These are phyloP conservation scores for Drosophila kikkawai DNA, from an alignment of 1,140 invertebrate genomes.

Conservation along the genomic window DNA sequence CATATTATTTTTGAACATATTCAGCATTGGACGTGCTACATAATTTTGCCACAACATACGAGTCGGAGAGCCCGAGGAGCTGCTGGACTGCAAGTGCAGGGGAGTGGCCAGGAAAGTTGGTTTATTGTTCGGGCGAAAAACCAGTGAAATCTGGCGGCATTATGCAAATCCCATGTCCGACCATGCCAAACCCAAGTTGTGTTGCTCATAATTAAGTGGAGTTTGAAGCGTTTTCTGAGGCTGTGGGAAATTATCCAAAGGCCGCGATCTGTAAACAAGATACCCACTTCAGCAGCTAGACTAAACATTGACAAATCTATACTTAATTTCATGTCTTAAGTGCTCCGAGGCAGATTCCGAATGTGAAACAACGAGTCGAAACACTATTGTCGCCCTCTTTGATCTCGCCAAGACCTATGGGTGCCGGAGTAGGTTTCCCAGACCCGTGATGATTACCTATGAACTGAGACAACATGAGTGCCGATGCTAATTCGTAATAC, in stretches of 20 bases:
- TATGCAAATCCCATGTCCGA: conserved; percentile 49
- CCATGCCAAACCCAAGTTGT: conserved; percentile 52
- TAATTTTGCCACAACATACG: conserved; percentile 60
- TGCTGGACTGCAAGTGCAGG: conserved; percentile 24
- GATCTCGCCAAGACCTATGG: conserved; percentile 63
- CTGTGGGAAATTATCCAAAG: conserved; percentile 44
- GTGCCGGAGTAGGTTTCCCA: conserved; percentile 44
- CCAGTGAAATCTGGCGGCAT: conserved; percentile 34
- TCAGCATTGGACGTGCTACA: conserved; percentile 75
- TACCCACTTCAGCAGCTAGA: conserved; percentile 36
- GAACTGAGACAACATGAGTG: conserved; percentile 46
- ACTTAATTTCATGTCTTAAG: conserved; percentile 45
- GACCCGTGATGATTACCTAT: conserved; percentile 54
- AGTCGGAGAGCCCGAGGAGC: conserved; percentile 25
- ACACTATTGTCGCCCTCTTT: conserved; percentile 60
- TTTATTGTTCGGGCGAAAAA: conserved; percentile 50
- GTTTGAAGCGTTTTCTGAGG: conserved; percentile 4
- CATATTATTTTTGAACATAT: conserved; percentile 74
- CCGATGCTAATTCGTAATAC: conserved; percentile 46
- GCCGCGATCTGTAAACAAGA: conserved; percentile 25
- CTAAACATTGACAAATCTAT: conserved; percentile 69
- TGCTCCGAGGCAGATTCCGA: conserved; percentile 23
- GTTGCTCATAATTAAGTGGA: conserved; percentile 50
- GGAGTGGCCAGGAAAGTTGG: conserved; percentile 51
- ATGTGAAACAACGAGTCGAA: conserved; percentile 1